These are phyloP conservation scores for Deroplatys truncata DNA, from an alignment of 2,888 invertebrate genomes.

Conservation along the genomic window DNA sequence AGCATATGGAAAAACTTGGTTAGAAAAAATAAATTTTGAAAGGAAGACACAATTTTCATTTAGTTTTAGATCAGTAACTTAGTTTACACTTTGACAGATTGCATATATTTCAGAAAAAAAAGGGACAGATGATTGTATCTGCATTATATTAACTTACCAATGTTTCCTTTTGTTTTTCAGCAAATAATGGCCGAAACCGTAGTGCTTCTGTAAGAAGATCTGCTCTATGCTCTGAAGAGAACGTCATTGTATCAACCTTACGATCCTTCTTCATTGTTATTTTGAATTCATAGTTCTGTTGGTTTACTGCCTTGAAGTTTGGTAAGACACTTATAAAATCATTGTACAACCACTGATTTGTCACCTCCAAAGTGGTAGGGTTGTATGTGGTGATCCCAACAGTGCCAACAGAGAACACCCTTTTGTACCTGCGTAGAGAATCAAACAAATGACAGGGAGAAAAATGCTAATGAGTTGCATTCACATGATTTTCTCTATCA, in stretches of 20 bases:
- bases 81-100: no score
- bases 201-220: constrained; percentile 90
- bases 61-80: no score
- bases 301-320: constrained; percentile 44
- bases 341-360: constrained; percentile 87
- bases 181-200: constrained; percentile 71
- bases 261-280: constrained; percentile 84
- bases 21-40: no score
- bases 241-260: constrained; percentile 90
- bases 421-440: constrained; percentile 68
- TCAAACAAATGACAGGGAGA: neutral
- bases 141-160: constrained; percentile 49
- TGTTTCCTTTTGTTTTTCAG: constrained; percentile 74
- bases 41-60: no score
- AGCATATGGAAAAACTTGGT: no score
- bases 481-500: constrained; percentile 20
- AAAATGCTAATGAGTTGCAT: no score
- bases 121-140: no score
- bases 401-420: constrained; percentile 94
- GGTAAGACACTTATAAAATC: constrained; percentile 73
- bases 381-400: constrained; percentile 96
- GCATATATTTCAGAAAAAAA: no score
- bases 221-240: constrained; percentile 92
- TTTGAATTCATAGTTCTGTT: constrained; percentile 65
- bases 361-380: constrained; percentile 81